phyloP scores from a whole-genome alignment of 2,113 vertebrate genomes.

The Platanista minor region DNA sequence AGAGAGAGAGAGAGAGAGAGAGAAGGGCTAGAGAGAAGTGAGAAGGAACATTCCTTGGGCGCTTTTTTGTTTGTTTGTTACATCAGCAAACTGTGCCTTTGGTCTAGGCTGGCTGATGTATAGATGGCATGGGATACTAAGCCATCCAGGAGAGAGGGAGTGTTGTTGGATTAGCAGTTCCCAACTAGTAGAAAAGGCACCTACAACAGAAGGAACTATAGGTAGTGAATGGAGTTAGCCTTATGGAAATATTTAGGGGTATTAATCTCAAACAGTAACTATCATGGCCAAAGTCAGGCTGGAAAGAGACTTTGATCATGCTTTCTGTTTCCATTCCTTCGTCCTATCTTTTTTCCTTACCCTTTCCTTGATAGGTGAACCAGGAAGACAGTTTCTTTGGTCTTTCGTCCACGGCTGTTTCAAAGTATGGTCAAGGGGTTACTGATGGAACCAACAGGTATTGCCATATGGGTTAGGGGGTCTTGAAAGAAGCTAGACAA shows the following conservation, averaged over 20 bases:
- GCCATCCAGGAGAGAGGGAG: neutral
- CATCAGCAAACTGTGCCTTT: neutral
- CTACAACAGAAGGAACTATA: fast-evolving
- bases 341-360: neutral
- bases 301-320: neutral
- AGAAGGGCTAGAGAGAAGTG: too few relatives aligned
- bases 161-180: fast-evolving
- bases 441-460: too few relatives aligned
- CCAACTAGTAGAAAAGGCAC: neutral
- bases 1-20: too few relatives aligned
- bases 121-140: fast-evolving
- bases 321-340: neutral
- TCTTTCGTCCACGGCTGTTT: neutral
- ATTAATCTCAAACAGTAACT: too few relatives aligned
- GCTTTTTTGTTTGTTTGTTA: neutral
- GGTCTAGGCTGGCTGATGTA: neutral
- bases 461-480: fast-evolving
- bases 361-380: too few relatives aligned
- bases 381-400: neutral
- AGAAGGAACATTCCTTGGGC: neutral
- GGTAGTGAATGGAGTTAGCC: neutral
- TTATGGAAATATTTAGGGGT: neutral
- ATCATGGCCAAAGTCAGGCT: neutral
- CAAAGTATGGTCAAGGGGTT: neutral
- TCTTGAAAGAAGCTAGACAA: neutral